Evolutionary conservation across 2,113 vertebrate genomes (phyloP).

Genomic region (Eulemur macaco): DNA sequence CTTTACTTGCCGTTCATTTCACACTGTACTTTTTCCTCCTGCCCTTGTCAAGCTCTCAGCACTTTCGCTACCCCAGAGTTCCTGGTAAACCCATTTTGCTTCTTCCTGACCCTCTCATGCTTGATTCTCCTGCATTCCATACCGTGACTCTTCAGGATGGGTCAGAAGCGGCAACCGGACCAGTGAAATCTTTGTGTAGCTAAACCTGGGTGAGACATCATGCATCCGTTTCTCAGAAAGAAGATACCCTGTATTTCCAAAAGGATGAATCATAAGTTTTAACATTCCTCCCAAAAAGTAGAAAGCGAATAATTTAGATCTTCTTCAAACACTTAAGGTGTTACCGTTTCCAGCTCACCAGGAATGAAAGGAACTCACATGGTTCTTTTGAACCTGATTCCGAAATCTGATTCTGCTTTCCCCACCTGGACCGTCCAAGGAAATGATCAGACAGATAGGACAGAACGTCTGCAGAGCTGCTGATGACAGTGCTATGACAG

Average conservation of each 20-base stretch:
- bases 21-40: not conserved
- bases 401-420: not conserved
- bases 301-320: not conserved
- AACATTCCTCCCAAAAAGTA: not conserved
- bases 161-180: not conserved
- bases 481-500: too few relatives aligned
- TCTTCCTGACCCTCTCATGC: not conserved
- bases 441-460: not conserved
- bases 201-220: not conserved
- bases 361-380: not conserved
- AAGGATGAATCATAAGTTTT: not conserved
- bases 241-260: not conserved
- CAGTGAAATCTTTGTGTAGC: not conserved
- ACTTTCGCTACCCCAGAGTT: not conserved
- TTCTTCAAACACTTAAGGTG: not conserved
- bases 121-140: not conserved
- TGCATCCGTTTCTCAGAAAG: not conserved
- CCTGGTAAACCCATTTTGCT: not conserved
- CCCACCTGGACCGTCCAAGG: not conserved
- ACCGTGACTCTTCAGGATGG: not conserved
- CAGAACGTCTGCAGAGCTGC: not conserved
- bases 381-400: not conserved
- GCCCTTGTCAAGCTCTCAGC: not conserved
- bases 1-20: not conserved
- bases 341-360: not conserved